phyloP scores from a whole-genome alignment of 2,113 vertebrate species.

The Microcebus tavaratra region DNA sequence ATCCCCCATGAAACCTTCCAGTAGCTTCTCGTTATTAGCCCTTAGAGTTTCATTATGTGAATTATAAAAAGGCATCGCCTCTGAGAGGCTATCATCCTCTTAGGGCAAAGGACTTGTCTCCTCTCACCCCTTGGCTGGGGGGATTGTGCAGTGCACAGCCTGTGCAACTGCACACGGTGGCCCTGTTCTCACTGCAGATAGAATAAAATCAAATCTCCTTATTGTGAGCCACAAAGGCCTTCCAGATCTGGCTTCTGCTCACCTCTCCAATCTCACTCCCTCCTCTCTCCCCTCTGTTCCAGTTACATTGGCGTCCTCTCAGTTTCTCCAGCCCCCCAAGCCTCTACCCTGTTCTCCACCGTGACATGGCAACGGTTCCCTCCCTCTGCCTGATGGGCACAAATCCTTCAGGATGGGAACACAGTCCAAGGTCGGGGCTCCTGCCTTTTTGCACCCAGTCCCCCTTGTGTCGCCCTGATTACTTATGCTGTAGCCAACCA shows the following conservation, averaged over 20 bases:
- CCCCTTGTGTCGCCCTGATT: background rate
- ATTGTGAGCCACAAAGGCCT: background rate
- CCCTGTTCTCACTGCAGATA: background rate
- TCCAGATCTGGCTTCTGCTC: background rate
- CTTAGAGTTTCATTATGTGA: background rate
- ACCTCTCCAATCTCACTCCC: background rate
- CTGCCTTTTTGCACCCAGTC: background rate
- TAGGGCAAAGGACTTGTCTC: background rate
- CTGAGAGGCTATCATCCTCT: background rate
- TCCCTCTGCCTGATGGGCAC: background rate
- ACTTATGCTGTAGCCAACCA: constrained; percentile 48
- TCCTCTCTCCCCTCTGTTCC: background rate
- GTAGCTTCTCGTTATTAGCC: background rate
- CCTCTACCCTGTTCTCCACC: background rate
- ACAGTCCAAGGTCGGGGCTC: background rate
- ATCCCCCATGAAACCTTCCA: background rate
- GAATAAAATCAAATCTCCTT: background rate
- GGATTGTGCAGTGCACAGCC: background rate
- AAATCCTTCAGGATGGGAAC: background rate
- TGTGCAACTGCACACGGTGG: background rate
- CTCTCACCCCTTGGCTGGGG: background rate
- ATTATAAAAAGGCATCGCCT: background rate
- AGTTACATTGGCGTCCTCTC: background rate
- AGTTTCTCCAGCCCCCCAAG: background rate
- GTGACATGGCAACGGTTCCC: background rate